Evolutionary conservation across 2,888 invertebrate species (phyloP).

Genomic region (Drosophila setosimentum): DNA sequence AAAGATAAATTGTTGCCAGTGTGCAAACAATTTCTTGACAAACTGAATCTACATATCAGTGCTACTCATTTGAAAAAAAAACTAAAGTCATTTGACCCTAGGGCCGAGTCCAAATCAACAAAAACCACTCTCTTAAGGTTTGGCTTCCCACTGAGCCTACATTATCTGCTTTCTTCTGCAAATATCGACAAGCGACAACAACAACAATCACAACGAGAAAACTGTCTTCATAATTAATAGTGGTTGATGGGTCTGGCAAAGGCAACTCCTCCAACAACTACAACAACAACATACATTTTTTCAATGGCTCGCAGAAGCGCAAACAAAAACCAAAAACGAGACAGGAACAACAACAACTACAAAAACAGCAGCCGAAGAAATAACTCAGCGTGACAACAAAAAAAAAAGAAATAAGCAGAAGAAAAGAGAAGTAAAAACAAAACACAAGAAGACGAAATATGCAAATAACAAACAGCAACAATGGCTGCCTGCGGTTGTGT

Average conservation of each 20-base stretch:
- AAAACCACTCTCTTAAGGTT: constrained; percentile 27
- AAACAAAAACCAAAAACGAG: constrained; percentile 19
- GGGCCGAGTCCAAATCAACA: constrained; percentile 49
- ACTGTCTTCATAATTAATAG: constrained; percentile 65
- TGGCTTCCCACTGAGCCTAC: constrained; percentile 23
- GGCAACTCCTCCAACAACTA: constrained; percentile 46
- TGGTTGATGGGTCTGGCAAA: constrained; percentile 52
- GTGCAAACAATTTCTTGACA: neutral
- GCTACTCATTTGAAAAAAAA: neutral
- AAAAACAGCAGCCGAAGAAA: constrained; percentile 16
- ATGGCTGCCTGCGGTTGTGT: constrained; percentile 1
- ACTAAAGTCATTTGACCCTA: constrained; percentile 51
- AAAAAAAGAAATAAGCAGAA: constrained; percentile 13
- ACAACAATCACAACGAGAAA: constrained; percentile 14
- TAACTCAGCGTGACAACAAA: constrained; percentile 29
- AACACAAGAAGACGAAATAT: constrained; percentile 35
- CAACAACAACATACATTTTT: constrained; percentile 55
- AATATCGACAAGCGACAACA: constrained; percentile 47
- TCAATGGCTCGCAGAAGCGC: constrained; percentile 29
- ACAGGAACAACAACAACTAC: constrained; percentile 12
- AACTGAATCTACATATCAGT: neutral
- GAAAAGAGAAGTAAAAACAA: constrained; percentile 11
- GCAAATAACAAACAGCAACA: constrained; percentile 33
- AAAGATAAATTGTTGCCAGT: neutral
- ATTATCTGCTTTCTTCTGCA: constrained; percentile 60